Conservation (phyloP, 2,113 vertebrate genomes). For the Cavia aperea region DNA sequence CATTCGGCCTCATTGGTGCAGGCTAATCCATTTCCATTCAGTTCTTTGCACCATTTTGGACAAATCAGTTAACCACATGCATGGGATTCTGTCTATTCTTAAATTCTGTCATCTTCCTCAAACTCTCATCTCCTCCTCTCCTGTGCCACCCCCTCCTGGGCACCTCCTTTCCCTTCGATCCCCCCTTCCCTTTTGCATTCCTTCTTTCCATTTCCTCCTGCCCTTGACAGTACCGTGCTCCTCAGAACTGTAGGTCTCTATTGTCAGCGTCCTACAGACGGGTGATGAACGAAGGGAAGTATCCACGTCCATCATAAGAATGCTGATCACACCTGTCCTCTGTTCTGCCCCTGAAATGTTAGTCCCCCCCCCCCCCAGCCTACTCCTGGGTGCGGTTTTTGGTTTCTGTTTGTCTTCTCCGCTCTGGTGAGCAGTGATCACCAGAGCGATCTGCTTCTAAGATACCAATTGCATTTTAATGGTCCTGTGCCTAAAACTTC, state of each 20-base stretch:
- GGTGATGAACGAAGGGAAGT: background rate
- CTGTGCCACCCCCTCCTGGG: background rate
- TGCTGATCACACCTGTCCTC: background rate
- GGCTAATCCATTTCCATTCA: background rate
- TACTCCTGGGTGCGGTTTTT: background rate
- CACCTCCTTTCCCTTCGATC: background rate
- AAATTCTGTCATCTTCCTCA: background rate
- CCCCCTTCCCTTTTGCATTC: background rate
- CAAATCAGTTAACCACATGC: background rate
- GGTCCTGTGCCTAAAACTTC: background rate
- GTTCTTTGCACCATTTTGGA: background rate
- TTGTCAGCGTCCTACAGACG: background rate
- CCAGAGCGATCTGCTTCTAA: slow-evolving; percentile 24
- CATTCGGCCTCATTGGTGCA: background rate
- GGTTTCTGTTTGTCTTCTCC: background rate
- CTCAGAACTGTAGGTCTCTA: background rate
- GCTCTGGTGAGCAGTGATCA: background rate
- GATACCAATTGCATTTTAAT: background rate
- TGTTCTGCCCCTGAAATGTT: background rate
- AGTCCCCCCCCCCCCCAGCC: background rate
- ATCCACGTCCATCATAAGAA: background rate
- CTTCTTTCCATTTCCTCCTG: background rate
- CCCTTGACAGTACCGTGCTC: background rate
- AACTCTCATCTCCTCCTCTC: background rate
- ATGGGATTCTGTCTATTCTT: background rate